Evolutionary conservation across 2,797 vertebrate genomes (phyloP).

Genomic region (Silurus lanzhouensis): DNA sequence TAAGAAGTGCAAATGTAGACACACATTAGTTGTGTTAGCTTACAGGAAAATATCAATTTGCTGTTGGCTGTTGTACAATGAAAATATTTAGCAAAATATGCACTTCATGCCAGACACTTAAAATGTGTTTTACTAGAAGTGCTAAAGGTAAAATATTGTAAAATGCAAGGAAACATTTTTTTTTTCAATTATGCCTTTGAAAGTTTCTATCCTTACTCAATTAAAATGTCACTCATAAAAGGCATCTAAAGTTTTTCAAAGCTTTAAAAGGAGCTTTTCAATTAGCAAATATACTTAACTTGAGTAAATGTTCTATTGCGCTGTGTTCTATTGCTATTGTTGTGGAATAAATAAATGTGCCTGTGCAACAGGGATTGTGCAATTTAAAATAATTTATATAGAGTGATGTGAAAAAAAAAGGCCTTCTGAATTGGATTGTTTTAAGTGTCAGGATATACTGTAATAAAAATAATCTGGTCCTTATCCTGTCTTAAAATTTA

Average conservation of each 20-base stretch:
- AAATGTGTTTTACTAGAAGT: too few relatives aligned
- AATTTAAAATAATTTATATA: too few relatives aligned
- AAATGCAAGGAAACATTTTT: not conserved
- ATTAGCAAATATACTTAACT: not conserved
- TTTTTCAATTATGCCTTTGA: not conserved
- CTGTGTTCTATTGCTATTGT: not conserved
- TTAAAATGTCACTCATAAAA: not conserved
- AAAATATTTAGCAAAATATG: not conserved
- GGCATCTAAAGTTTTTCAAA: not conserved
- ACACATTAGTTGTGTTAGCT: not conserved
- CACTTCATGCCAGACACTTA: not conserved
- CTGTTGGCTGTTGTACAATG: not conserved
- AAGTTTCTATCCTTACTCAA: not conserved
- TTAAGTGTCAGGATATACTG: too few relatives aligned
- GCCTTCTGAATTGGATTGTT: too few relatives aligned
- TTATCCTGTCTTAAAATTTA: too few relatives aligned
- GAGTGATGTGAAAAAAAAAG: too few relatives aligned
- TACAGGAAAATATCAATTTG: not conserved
- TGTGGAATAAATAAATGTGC: not conserved
- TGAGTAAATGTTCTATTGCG: not conserved
- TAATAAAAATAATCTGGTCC: too few relatives aligned
- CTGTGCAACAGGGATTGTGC: not conserved
- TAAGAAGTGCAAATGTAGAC: conserved; percentile 60
- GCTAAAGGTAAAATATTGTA: too few relatives aligned
- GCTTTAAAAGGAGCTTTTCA: not conserved